These are phyloP conservation scores for Anthoptus insignis DNA, from an alignment of 2,888 invertebrate species.

Conservation along the genomic window DNA sequence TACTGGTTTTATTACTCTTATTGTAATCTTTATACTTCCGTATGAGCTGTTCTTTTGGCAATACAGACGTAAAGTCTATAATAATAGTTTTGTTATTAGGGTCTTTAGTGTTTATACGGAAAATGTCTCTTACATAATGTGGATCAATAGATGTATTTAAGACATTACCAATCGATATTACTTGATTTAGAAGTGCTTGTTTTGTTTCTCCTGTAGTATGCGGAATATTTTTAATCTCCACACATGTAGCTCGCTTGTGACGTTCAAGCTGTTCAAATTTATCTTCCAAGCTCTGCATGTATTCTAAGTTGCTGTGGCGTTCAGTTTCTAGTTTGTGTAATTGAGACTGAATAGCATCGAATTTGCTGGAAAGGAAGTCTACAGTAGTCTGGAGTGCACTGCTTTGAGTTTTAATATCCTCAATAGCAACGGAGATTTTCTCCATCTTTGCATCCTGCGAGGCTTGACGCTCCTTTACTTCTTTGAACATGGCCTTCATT, in stretches of 20 bases:
- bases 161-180: neutral
- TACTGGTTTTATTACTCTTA: neutral
- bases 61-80: neutral
- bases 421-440: neutral
- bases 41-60: neutral
- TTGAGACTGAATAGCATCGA: neutral
- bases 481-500: neutral
- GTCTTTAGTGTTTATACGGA: neutral
- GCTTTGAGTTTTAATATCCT: neutral
- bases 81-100: neutral
- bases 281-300: neutral
- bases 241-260: conserved; percentile 1
- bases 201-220: neutral
- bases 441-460: neutral
- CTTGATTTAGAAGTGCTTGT: neutral
- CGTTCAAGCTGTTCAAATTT: neutral
- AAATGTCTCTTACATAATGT: neutral
- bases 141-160: neutral
- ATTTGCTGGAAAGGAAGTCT: neutral
- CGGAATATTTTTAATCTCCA: conserved; percentile 3
- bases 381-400: neutral
- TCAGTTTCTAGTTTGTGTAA: neutral
- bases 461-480: neutral
- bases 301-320: neutral
- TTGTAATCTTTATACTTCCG: conserved; percentile 2